phyloP scores from a whole-genome alignment of 2,888 invertebrate species.

The Mesoligia furuncula region DNA sequence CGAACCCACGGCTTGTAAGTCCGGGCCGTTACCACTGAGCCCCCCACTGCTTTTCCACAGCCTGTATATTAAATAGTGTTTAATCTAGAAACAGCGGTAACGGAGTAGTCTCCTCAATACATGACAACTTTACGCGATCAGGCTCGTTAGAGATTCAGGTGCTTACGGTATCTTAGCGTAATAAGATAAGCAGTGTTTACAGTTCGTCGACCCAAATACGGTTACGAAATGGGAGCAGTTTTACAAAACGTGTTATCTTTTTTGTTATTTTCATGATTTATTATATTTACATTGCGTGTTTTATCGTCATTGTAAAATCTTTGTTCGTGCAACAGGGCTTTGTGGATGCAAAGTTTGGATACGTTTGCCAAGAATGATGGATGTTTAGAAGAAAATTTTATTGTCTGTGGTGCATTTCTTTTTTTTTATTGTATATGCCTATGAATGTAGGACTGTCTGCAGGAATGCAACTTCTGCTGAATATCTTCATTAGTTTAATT shows the following conservation, averaged over 20 bases:
- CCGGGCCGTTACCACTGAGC: background rate
- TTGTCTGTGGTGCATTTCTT: constrained; percentile 10
- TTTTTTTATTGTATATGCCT: background rate
- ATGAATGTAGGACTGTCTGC: background rate
- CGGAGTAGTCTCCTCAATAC: background rate
- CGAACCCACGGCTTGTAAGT: too few relatives aligned
- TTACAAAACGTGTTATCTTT: constrained; percentile 64
- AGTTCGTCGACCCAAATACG: constrained; percentile 62
- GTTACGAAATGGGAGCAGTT: constrained; percentile 68
- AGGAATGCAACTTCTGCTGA: background rate
- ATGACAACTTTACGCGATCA: constrained; percentile 11
- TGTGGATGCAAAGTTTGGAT: constrained; percentile 35
- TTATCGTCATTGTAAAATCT: constrained; percentile 53
- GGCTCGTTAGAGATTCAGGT: constrained; percentile 54
- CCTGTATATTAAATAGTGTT: background rate
- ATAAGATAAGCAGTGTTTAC: constrained; percentile 64
- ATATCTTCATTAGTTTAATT: background rate
- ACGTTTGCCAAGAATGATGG: constrained; percentile 14
- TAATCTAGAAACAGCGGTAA: background rate
- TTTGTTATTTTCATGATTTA: constrained; percentile 67
- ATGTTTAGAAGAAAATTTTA: constrained; percentile 14
- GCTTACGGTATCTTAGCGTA: constrained; percentile 44
- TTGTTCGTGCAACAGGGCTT: constrained; percentile 30
- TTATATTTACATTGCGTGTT: constrained; percentile 68
- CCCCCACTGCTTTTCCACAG: background rate